Conservation (phyloP, 2,888 invertebrate species). For the Rhynchonema sp. region DNA sequence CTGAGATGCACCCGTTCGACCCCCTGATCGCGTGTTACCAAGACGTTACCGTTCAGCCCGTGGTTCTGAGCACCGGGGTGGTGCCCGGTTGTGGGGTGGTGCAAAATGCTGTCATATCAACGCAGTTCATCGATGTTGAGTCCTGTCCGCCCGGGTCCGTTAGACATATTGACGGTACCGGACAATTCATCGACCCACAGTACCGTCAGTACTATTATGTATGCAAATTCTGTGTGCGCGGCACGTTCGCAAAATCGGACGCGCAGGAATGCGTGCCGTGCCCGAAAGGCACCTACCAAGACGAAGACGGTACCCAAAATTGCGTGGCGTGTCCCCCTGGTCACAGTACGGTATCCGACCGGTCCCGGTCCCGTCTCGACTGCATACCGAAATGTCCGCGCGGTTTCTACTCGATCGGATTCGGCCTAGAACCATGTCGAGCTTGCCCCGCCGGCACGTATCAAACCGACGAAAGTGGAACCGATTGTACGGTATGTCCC, state of each 20-base stretch:
- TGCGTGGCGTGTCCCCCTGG: neutral
- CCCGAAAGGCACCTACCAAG: neutral
- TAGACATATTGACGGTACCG: too few species aligned
- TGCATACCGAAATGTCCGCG: neutral
- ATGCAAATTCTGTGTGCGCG: neutral
- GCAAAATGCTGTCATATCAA: too few species aligned
- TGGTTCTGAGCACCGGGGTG: too few species aligned
- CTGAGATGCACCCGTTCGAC: too few species aligned
- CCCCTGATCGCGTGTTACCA: too few species aligned
- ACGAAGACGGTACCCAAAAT: neutral
- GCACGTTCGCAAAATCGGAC: neutral
- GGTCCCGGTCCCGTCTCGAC: neutral
- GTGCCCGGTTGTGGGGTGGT: too few species aligned
- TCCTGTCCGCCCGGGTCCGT: too few species aligned
- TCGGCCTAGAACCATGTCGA: neutral
- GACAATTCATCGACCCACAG: too few species aligned
- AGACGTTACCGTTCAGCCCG: too few species aligned
- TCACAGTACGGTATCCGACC: neutral
- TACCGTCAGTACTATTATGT: too few species aligned
- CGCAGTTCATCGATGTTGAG: too few species aligned
- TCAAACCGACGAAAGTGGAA: neutral
- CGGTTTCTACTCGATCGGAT: neutral
- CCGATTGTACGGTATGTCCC: neutral
- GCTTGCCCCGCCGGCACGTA: neutral
- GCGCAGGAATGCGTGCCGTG: neutral